These are phyloP conservation scores for Enteromius radiatus DNA, from an alignment of 2,797 vertebrate genomes.

Conservation along the genomic window DNA sequence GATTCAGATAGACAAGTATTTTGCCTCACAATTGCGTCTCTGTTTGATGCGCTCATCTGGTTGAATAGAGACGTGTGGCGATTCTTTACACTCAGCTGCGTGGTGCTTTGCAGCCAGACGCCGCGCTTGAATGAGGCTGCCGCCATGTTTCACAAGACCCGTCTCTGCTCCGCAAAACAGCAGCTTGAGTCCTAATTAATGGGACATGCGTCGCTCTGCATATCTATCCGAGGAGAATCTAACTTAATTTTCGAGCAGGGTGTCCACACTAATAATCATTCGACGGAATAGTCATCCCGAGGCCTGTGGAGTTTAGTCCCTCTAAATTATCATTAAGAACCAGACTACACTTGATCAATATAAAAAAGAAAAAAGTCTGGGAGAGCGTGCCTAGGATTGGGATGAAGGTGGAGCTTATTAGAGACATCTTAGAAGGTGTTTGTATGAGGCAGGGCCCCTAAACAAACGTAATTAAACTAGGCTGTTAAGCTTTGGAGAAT, in stretches of 20 bases:
- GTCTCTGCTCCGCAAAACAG: conserved; percentile 53
- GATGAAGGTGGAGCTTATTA: conserved; percentile 34
- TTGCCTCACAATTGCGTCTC: conserved; percentile 57
- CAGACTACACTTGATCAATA: conserved; percentile 63
- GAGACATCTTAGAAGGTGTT: conserved; percentile 19
- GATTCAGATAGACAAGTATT: conserved; percentile 56
- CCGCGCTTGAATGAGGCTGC: conserved; percentile 50
- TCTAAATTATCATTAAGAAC: conserved; percentile 63
- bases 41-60: conserved; percentile 58
- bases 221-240: conserved; percentile 58
- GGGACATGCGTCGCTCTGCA: conserved; percentile 60
- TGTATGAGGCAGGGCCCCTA: background rate
- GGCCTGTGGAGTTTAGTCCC: conserved; percentile 57
- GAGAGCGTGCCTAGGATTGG: background rate
- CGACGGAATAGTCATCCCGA: conserved; percentile 53
- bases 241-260: conserved; percentile 59
- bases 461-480: conserved; percentile 16
- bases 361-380: conserved; percentile 33
- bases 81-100: conserved; percentile 55
- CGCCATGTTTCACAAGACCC: conserved; percentile 45
- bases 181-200: conserved; percentile 65
- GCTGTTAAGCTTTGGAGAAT: background rate
- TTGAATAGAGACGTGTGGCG: conserved; percentile 54
- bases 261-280: conserved; percentile 62
- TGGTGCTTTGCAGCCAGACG: conserved; percentile 49